Evolutionary conservation across 1,140 invertebrate species (phyloP).

Genomic region (Drosophila paulistorum): DNA sequence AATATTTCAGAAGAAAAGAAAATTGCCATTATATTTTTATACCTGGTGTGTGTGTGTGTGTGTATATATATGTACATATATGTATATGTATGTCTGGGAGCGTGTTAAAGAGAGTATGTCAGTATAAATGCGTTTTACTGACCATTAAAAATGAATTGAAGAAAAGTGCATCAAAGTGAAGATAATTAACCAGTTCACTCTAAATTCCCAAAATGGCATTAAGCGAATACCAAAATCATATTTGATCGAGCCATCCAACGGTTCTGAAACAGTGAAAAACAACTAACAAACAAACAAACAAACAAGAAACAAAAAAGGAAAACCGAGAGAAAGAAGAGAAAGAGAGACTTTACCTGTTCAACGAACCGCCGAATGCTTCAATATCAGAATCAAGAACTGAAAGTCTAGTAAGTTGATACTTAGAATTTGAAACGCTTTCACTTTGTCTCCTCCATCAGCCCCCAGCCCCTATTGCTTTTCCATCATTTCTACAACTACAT

Average conservation of each 20-base stretch:
- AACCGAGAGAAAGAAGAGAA: constrained; percentile 1
- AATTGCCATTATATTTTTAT: constrained; percentile 32
- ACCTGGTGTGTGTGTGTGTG: constrained; percentile 28
- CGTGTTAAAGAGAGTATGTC: background rate
- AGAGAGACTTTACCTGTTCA: constrained; percentile 28
- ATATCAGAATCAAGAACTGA: constrained; percentile 41
- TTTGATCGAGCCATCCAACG: constrained; percentile 33
- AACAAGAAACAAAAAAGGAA: constrained; percentile 9
- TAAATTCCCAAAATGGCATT: constrained; percentile 56
- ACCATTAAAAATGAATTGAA: constrained; percentile 68
- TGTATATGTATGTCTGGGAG: background rate
- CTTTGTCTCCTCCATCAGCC: background rate
- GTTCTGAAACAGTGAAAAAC: constrained; percentile 30
- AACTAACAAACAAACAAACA: constrained; percentile 7
- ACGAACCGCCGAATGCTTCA: constrained; percentile 26
- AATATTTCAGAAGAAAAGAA: constrained; percentile 37
- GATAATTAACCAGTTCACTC: constrained; percentile 40
- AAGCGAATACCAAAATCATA: constrained; percentile 62
- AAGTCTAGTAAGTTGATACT: constrained; percentile 56
- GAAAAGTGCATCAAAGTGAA: constrained; percentile 48
- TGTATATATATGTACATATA: background rate
- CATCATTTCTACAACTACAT: too few species aligned
- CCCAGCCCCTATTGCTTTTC: too few species aligned
- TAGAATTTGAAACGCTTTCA: constrained; percentile 14
- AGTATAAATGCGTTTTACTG: constrained; percentile 46